phyloP scores from a whole-genome alignment of 1,140 invertebrate genomes.

The Centruroides vittatus region DNA sequence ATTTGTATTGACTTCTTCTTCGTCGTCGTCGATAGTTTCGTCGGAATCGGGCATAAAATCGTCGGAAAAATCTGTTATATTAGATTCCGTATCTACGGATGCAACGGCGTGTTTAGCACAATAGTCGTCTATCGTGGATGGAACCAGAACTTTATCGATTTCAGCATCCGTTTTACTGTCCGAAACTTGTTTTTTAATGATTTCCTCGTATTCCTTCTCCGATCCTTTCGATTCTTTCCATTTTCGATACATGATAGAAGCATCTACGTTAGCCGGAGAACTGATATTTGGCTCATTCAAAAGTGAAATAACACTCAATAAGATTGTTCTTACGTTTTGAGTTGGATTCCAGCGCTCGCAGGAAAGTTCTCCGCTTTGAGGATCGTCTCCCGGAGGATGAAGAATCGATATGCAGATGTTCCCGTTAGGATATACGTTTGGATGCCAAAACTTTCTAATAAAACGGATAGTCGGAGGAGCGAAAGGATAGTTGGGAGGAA shows the following conservation, averaged over 20 bases:
- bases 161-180: too few species aligned
- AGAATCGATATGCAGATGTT: slow-evolving; percentile 61
- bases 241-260: slow-evolving; percentile 84
- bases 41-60: too few species aligned
- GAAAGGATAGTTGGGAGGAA: slow-evolving; percentile 66
- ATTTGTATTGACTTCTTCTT: too few species aligned
- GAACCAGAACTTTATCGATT: too few species aligned
- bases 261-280: slow-evolving; percentile 57
- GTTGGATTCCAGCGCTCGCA: slow-evolving; percentile 99
- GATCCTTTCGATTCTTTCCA: slow-evolving; percentile 97
- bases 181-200: slow-evolving; percentile 53
- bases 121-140: too few species aligned
- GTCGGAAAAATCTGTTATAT: too few species aligned
- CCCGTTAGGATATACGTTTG: slow-evolving; percentile 99
- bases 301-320: slow-evolving; percentile 94
- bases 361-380: slow-evolving; percentile 92
- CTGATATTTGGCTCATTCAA: slow-evolving; percentile 99
- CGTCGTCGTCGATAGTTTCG: too few species aligned
- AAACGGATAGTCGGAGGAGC: slow-evolving; percentile 93
- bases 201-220: slow-evolving; percentile 99
- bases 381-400: slow-evolving; percentile 75
- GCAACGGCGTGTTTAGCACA: too few species aligned
- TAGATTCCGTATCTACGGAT: too few species aligned
- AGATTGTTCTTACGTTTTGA: slow-evolving; percentile 94
- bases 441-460: slow-evolving; percentile 98